These are phyloP conservation scores for Danionella dracula DNA, from an alignment of 2,797 vertebrate species.

Conservation along the genomic window DNA sequence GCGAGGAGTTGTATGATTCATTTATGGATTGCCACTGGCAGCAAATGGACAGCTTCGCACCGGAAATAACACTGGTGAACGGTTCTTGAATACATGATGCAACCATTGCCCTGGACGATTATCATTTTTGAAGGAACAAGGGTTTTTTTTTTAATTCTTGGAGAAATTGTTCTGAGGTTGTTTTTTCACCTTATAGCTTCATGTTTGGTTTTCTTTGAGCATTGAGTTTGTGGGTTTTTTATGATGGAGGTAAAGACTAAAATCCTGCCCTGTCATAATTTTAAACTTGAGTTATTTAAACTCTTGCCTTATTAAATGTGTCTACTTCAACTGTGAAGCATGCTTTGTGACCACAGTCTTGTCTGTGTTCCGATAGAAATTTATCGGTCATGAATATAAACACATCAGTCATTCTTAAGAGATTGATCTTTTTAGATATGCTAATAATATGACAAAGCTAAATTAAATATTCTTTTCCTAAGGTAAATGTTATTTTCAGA, in stretches of 20 bases:
- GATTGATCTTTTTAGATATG: too few species aligned
- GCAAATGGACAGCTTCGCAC: conserved; percentile 78
- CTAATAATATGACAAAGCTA: too few species aligned
- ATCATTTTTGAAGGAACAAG: conserved; percentile 6
- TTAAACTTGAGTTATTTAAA: background rate
- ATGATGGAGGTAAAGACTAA: background rate
- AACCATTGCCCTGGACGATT: background rate
- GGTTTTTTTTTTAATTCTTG: conserved; percentile 26
- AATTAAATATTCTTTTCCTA: too few species aligned
- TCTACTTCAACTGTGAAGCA: background rate
- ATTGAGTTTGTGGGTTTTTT: too few species aligned
- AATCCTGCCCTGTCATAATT: background rate
- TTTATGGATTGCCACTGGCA: conserved; percentile 89
- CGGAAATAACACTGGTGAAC: conserved; percentile 65
- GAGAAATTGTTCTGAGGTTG: background rate
- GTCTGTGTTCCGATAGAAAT: too few species aligned
- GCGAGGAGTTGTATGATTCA: conserved; percentile 86
- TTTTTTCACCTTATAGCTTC: background rate
- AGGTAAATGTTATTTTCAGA: too few species aligned
- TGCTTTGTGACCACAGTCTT: background rate
- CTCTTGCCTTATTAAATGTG: conserved; percentile 14
- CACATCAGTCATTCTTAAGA: too few species aligned
- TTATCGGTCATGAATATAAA: too few species aligned
- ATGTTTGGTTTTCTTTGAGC: too few species aligned
- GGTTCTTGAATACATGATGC: conserved; percentile 51